A percentile compares a stretch with the other conserved stretches of the same genome.
Conservation (phyloP, 1,140 invertebrate genomes). For the Heliconius himera region DNA sequence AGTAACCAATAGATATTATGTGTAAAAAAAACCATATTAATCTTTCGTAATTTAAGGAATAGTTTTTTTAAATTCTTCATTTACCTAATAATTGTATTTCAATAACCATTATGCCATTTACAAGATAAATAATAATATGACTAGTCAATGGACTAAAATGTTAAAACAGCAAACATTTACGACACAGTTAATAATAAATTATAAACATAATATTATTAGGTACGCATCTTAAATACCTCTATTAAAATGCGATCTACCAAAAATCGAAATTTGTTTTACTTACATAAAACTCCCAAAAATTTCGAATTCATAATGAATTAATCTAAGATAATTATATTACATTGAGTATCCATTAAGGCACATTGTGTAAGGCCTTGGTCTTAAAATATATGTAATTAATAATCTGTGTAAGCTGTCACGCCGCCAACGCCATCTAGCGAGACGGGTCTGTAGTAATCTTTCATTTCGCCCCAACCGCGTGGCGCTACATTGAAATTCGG, state of each 20-base stretch:
- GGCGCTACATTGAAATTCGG: slow-evolving; percentile 91
- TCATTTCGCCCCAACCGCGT: slow-evolving; percentile 88
- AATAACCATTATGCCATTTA: background rate
- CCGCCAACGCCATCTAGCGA: slow-evolving; percentile 83
- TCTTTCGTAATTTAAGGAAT: too few species aligned
- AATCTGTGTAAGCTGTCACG: slow-evolving; percentile 83
- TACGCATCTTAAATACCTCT: slow-evolving; percentile 26
- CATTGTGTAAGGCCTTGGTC: background rate
- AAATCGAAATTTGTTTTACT: slow-evolving; percentile 31
- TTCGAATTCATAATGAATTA: slow-evolving; percentile 13
- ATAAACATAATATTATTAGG: slow-evolving; percentile 29
- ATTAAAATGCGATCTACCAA: slow-evolving; percentile 20
- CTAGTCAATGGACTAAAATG: slow-evolving; percentile 29
- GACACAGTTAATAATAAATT: slow-evolving; percentile 28
- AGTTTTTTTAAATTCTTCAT: background rate
- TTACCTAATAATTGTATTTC: background rate
- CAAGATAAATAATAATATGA: slow-evolving; percentile 24
- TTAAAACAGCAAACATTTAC: slow-evolving; percentile 25
- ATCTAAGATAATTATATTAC: slow-evolving; percentile 11
- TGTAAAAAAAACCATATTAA: too few species aligned
- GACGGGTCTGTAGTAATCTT: slow-evolving; percentile 86
- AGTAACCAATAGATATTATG: background rate
- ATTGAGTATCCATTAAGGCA: slow-evolving; percentile 18
- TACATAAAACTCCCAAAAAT: slow-evolving; percentile 26
- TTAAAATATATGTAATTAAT: slow-evolving; percentile 45